These are phyloP conservation scores for Sminthurinus signatus DNA, from an alignment of 1,140 invertebrate species.

Conservation along the genomic window DNA sequence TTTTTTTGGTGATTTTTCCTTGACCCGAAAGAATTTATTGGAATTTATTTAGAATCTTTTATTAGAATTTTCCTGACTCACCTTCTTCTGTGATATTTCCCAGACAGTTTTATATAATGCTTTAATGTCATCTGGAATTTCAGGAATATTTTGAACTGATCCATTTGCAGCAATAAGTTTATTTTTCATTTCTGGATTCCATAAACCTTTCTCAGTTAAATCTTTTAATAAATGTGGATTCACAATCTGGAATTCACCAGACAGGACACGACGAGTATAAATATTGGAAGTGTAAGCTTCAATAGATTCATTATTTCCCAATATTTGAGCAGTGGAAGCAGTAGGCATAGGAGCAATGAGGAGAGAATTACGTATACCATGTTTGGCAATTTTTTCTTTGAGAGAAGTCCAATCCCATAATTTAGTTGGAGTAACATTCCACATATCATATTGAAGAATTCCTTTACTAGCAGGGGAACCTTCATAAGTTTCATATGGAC, in stretches of 20 bases:
- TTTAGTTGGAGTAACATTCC: conserved; percentile 79
- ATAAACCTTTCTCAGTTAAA: conserved; percentile 80
- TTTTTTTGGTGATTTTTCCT: no score
- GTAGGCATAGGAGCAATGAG: conserved; percentile 98
- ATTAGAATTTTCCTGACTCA: no score
- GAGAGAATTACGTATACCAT: conserved; percentile 91
- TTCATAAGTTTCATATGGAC: conserved; percentile 84
- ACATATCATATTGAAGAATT: conserved; percentile 98
- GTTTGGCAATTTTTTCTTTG: conserved; percentile 77
- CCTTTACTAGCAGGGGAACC: conserved; percentile 92
- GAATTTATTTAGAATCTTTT: no score
- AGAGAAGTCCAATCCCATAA: conserved; percentile 84
- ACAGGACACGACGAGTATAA: conserved; percentile 86
- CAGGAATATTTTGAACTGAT: conserved; percentile 81
- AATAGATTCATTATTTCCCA: conserved; percentile 98
- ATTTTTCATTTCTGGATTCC: conserved; percentile 97
- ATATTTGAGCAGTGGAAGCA: conserved; percentile 96
- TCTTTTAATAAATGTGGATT: conserved; percentile 95
- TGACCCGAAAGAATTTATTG: no score
- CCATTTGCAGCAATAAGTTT: conserved; percentile 84
- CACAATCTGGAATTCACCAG: conserved; percentile 80
- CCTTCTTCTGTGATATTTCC: conserved; percentile 93
- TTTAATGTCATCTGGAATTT: conserved; percentile 84
- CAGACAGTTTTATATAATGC: conserved; percentile 95
- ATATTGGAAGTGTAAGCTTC: conserved; percentile 98